Evolutionary conservation across 1,140 invertebrate genomes (phyloP).

Genomic region (Pogonomyrmex californicus): DNA sequence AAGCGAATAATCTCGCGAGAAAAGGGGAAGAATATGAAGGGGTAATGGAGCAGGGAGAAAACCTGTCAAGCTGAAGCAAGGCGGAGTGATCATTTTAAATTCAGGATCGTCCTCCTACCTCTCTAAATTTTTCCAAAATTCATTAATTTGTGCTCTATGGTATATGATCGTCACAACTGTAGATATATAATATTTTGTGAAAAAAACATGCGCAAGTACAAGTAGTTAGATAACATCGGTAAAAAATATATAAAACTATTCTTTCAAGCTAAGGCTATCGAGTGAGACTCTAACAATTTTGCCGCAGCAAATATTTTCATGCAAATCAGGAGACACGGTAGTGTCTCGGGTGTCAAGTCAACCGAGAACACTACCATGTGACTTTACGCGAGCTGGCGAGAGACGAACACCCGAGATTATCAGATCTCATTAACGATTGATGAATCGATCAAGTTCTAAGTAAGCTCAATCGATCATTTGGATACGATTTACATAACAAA

Average conservation of each 20-base stretch:
- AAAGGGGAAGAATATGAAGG: constrained; percentile 64
- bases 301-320: constrained; percentile 49
- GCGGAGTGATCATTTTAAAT: constrained; percentile 18
- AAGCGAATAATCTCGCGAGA: constrained; percentile 76
- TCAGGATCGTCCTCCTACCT: not conserved
- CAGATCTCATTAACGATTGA: too few species aligned
- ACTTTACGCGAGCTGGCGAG: too few species aligned
- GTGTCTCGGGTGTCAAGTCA: too few species aligned
- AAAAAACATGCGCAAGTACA: not conserved
- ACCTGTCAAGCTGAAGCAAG: constrained; percentile 1
- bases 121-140: constrained; percentile 48
- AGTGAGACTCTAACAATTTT: constrained; percentile 43
- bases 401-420: too few species aligned
- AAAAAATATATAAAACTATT: not conserved
- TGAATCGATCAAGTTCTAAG: too few species aligned
- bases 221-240: not conserved
- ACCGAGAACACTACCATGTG: too few species aligned
- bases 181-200: not conserved
- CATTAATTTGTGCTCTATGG: not conserved
- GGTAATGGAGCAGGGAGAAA: constrained; percentile 42
- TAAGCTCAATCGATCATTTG: too few species aligned
- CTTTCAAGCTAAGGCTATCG: not conserved
- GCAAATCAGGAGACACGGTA: not conserved
- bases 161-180: not conserved
- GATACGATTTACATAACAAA: too few species aligned